phyloP scores from a whole-genome alignment of 2,888 invertebrate species.

The Cartodere bifasciata region DNA sequence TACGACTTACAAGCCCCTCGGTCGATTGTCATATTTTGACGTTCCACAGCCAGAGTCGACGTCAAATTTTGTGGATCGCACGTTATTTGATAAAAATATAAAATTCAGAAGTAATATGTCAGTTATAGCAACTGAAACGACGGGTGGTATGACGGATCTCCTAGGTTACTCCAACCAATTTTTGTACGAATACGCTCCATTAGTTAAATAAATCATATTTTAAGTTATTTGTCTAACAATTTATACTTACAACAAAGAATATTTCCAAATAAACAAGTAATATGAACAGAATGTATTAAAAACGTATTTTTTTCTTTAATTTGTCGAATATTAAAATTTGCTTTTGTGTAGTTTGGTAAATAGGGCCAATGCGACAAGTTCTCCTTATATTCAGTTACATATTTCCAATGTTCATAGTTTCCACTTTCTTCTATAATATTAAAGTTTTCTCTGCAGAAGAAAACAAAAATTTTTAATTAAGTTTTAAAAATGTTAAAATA shows the following conservation, averaged over 20 bases:
- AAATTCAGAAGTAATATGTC: no score
- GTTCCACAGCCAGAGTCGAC: no score
- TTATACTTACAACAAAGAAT: slow-evolving; percentile 46
- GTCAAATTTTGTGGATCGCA: no score
- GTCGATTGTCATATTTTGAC: no score
- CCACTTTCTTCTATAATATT: slow-evolving; percentile 50
- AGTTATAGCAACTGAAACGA: no score
- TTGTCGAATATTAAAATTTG: slow-evolving; percentile 44
- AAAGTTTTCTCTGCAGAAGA: slow-evolving; percentile 42
- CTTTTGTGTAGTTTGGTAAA: slow-evolving; percentile 44
- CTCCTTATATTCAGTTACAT: slow-evolving; percentile 52
- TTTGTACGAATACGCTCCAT: background rate
- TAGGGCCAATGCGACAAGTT: slow-evolving; percentile 50
- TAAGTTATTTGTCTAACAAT: background rate
- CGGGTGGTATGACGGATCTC: no score
- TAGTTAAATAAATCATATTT: slow-evolving; percentile 2
- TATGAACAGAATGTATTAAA: slow-evolving; percentile 47
- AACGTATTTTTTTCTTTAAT: slow-evolving; percentile 36
- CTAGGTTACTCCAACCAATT: no score
- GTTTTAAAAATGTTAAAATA: background rate
- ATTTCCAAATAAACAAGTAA: slow-evolving; percentile 47
- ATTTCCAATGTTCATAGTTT: slow-evolving; percentile 56
- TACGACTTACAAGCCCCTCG: no score
- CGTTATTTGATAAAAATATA: no score
- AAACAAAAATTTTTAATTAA: slow-evolving; percentile 5